Evolutionary conservation across 2,888 invertebrate species (phyloP).

Genomic region (Gibbula magus): DNA sequence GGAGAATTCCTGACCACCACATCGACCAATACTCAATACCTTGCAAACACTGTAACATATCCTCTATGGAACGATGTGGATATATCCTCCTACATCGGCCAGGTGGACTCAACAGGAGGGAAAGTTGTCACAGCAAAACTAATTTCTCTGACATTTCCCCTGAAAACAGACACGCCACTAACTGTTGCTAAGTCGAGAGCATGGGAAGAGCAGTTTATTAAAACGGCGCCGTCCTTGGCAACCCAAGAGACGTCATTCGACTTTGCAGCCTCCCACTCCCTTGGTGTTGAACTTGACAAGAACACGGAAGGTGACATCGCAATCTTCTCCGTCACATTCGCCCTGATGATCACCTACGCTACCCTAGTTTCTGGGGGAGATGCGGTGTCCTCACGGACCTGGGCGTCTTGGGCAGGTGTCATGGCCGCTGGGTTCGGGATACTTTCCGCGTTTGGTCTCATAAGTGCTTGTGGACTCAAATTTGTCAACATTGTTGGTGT

Average conservation of each 20-base stretch:
- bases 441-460: constrained; percentile 53
- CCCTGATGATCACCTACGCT: constrained; percentile 44
- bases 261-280: constrained; percentile 49
- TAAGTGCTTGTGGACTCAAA: constrained; percentile 47
- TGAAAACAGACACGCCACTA: neutral
- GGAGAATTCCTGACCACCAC: constrained; percentile 17
- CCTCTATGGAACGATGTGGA: constrained; percentile 29
- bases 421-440: constrained; percentile 53
- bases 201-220: neutral
- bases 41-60: constrained; percentile 27
- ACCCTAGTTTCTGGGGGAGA: constrained; percentile 33
- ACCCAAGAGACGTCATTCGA: neutral
- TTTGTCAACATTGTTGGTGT: constrained; percentile 59
- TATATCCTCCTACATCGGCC: neutral
- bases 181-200: neutral
- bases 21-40: neutral
- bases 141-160: neutral
- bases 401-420: constrained; percentile 50
- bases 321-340: constrained; percentile 35
- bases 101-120: neutral
- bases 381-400: constrained; percentile 37
- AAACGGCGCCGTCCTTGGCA: neutral
- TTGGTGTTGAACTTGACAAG: constrained; percentile 52
- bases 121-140: neutral
- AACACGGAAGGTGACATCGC: constrained; percentile 41